Conservation (phyloP, 2,113 vertebrate genomes). For the Gobiocypris rarus region DNA sequence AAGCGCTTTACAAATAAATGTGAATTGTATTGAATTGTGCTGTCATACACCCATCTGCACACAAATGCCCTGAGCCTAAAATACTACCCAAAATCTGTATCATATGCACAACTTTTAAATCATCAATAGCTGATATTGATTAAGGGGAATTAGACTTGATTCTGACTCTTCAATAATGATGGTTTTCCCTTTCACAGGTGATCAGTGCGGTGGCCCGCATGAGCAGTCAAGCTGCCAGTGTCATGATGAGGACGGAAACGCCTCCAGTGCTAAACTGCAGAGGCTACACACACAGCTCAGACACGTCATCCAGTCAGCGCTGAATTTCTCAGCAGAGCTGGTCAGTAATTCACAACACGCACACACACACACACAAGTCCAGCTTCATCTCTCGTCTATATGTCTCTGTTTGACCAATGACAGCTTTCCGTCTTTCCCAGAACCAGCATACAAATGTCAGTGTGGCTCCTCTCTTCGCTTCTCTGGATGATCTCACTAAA, state of each 20-base stretch:
- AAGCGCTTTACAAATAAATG: too few species aligned
- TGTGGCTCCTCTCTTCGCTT: neutral
- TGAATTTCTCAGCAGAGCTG: constrained; percentile 6
- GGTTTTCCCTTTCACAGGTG: constrained; percentile 55
- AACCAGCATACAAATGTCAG: neutral
- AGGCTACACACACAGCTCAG: neutral
- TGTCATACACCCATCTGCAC: too few species aligned
- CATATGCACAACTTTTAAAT: neutral
- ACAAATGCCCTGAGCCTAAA: neutral
- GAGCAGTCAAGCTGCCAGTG: neutral
- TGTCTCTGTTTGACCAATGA: neutral
- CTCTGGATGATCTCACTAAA: constrained; percentile 6
- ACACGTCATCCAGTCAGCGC: neutral
- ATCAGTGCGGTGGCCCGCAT: constrained; percentile 63
- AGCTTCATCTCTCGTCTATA: neutral
- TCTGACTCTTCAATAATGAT: neutral
- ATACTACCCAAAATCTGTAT: neutral
- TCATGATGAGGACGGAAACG: neutral
- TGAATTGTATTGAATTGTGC: too few species aligned
- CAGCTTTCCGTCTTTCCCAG: neutral
- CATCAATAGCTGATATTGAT: neutral
- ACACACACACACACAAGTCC: too few species aligned
- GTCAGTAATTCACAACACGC: neutral
- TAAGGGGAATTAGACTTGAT: neutral
- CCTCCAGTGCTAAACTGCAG: neutral